Percentiles rank a stretch among this genome's conserved stretches.
Conservation (phyloP, 2,888 invertebrate genomes). For the Entomobrya multifasciata region DNA sequence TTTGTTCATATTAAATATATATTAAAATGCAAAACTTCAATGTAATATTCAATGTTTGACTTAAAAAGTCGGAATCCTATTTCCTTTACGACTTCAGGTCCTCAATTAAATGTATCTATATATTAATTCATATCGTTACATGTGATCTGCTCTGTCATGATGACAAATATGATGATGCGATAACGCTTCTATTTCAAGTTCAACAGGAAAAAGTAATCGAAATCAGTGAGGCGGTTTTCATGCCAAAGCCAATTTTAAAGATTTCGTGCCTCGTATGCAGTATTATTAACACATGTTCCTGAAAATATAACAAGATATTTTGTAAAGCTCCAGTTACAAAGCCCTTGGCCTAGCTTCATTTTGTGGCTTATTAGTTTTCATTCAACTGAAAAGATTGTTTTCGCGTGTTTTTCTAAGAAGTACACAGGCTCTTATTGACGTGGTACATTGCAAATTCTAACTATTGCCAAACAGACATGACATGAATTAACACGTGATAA, state of each 20-base stretch:
- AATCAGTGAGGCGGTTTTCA: background rate
- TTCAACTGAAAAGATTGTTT: background rate
- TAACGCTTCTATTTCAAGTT: too few relatives aligned
- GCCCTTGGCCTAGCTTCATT: conserved; percentile 45
- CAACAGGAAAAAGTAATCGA: conserved; percentile 1
- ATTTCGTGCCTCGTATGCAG: background rate
- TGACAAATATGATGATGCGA: background rate
- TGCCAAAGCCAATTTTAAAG: background rate
- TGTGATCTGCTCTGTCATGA: too few relatives aligned
- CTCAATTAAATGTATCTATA: too few relatives aligned
- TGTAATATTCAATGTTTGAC: conserved; percentile 12
- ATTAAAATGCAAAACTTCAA: conserved; percentile 64
- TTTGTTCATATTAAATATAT: conserved; percentile 37
- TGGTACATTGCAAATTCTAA: background rate
- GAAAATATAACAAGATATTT: background rate
- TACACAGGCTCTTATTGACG: too few relatives aligned
- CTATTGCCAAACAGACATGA: background rate
- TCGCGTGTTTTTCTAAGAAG: too few relatives aligned
- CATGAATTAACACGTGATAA: background rate
- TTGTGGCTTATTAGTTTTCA: background rate
- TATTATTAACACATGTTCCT: conserved; percentile 2
- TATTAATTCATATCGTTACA: too few relatives aligned
- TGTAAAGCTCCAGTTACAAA: conserved; percentile 39
- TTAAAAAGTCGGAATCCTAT: conserved; percentile 54
- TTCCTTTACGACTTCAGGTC: conserved; percentile 48